Base-by-base conservation (phyloP, 2,888 invertebrate species). In the Podabrus alpinus region DNA sequence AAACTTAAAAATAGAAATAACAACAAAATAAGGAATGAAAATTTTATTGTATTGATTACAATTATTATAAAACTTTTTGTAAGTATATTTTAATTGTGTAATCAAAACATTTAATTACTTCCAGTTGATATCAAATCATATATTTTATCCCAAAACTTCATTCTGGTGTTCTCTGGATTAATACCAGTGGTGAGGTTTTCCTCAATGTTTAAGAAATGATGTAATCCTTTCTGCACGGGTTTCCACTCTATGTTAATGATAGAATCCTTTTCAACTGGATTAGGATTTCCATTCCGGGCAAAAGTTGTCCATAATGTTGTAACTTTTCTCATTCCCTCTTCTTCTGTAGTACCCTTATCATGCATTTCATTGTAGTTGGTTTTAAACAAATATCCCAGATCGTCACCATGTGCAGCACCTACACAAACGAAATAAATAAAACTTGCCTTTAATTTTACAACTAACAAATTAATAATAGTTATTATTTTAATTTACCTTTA, bases 281-380 rank as follows among this genome's bases (percentile, higher is more conserved):
- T 81, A 25, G 83, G 83, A 76, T 82, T 78, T 29, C 83, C 83
- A 19, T 79, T 79, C 64, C 79, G 80, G 3, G 83, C 84, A 78
- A 85, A 85, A 74, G 79, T 83, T 11, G 84, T 79, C 84, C 84
- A 84, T n/a, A 82, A 69, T 76, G 79, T 83, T 0, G 79, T 77
- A 68, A 84, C 74, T 62, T 81, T 79, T 13, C 73, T 69, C 9
- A 82, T 69, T 13, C 80, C 73, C 24, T 77, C 75, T 10, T 78
- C 79, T 79, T 83, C 83, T 11, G 77, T 10, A 62, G 79, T 78
- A 4, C 74, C 70, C 9, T 79, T 67, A 0, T 75, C 75, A 7
- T 80, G 77, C 45, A 69, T 66, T 11, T 81, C 79, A 3, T 80
- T 77, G 7, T 70, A n/a, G 10, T 66, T 21, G 66, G 69, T 77